Conservation (phyloP, 2,113 vertebrate species). For the Ictidomys tridecemlineatus region DNA sequence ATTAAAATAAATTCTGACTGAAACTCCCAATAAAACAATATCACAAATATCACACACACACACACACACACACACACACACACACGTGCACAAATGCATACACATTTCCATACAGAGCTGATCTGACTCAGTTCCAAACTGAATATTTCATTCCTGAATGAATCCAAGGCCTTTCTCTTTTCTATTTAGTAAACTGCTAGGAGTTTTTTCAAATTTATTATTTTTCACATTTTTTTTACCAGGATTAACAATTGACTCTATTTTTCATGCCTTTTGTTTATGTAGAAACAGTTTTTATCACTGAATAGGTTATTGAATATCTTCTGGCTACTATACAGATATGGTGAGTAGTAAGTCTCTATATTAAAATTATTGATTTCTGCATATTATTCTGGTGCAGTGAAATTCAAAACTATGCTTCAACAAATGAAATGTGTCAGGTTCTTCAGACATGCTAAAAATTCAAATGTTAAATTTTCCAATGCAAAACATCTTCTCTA, state of each 20-base stretch:
- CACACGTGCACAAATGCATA: neutral
- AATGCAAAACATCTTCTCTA: neutral
- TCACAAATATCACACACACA: neutral
- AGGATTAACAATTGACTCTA: neutral
- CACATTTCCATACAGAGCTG: neutral
- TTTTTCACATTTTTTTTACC: neutral
- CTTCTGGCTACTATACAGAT: neutral
- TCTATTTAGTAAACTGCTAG: neutral
- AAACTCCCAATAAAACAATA: neutral
- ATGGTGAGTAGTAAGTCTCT: neutral
- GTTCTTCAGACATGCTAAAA: neutral
- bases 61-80: neutral
- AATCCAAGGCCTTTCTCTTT: neutral
- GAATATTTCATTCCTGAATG: neutral
- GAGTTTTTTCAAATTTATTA: neutral
- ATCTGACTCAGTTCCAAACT: neutral
- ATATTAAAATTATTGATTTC: neutral
- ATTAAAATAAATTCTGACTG: neutral
- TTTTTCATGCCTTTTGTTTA: neutral
- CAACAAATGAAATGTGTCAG: neutral
- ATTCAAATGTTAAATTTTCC: neutral
- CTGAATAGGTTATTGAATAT: neutral
- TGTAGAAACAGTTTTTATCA: neutral
- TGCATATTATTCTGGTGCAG: neutral
- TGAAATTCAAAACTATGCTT: neutral